Evolutionary conservation across 1,140 invertebrate genomes (phyloP), one percentile per base, ranked within the genome.

Genomic region (Ceratina calcarata): DNA sequence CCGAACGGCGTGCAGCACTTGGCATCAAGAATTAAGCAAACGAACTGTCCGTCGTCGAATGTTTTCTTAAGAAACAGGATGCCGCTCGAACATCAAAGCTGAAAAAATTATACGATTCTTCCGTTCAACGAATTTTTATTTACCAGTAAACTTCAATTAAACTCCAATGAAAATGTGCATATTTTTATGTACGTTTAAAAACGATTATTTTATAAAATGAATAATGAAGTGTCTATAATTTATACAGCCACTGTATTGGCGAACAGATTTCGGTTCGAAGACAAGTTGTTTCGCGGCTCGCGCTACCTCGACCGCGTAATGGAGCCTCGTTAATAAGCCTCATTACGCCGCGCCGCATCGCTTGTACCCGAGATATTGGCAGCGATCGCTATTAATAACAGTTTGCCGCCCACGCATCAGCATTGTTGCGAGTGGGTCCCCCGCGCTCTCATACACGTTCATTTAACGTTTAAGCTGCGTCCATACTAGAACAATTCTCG

Each of bases 281-380:
- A 7, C 8, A 53, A 49, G 24, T 55, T 61, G 55, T 70, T 55
- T 37, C 49, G 45, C 22, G 72, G 37, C 37, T 45, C 45, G 22
- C 45, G 81, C 81, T 83, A 82, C 78, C 81, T 74, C 82, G 82
- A 83, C 66, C 71, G 76, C 82, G 49, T 84, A 84, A 84, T 84
- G 81, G 82, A 79, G 65, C 75, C 82, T 84, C 76, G 81, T 84
- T 84, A 83, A 83, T 84, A 84, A 84, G 82, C 81, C 82, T 84
- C 82, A 84, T 84, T 84, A 84, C 80, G 79, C 81, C 79, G 82
- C 76, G 49, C 81, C 66, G 82, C 76, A 57, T 72, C 69, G 76
- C 77, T 82, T 71, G 64, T 73, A 83, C 57, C 64, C 78, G 78
- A 84, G 83, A 85, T 84, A 85, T 84, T 80, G 84, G 80, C 73